Conservation (phyloP, 1,140 invertebrate species). For the Phymastichus coffea region DNA sequence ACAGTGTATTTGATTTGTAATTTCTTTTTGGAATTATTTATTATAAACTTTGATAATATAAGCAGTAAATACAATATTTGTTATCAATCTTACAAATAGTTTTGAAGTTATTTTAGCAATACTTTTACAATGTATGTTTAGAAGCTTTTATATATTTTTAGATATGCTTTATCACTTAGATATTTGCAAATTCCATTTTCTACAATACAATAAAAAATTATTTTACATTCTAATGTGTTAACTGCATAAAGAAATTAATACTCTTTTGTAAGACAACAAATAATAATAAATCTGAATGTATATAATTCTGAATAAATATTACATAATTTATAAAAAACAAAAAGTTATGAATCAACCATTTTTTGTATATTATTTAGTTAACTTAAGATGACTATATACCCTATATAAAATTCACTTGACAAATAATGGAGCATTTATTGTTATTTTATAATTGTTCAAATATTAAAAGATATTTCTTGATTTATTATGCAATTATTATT, state of each 20-base stretch:
- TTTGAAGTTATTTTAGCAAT: conserved; percentile 1
- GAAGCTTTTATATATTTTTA: conserved; percentile 8
- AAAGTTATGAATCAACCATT: too few species aligned
- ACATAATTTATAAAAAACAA: too few species aligned
- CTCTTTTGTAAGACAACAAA: too few species aligned
- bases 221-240: conserved; percentile 6
- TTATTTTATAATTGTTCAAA: too few species aligned
- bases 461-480: conserved; percentile 2
- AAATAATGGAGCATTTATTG: too few species aligned
- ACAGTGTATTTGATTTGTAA: too few species aligned
- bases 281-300: too few species aligned
- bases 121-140: conserved; percentile 13
- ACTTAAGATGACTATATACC: too few species aligned
- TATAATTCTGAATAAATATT: too few species aligned
- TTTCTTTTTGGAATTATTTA: not conserved
- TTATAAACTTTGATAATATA: conserved; percentile 10
- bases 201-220: conserved; percentile 13
- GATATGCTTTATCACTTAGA: not conserved
- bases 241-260: conserved; percentile 5
- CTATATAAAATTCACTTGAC: too few species aligned
- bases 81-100: conserved; percentile 4
- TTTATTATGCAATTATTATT: conserved; percentile 17
- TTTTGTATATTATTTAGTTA: too few species aligned
- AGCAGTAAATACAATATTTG: conserved; percentile 9
- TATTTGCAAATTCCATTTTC: not conserved